Conservation (phyloP, 2,113 vertebrate genomes). For the Podocnemis expansa region DNA sequence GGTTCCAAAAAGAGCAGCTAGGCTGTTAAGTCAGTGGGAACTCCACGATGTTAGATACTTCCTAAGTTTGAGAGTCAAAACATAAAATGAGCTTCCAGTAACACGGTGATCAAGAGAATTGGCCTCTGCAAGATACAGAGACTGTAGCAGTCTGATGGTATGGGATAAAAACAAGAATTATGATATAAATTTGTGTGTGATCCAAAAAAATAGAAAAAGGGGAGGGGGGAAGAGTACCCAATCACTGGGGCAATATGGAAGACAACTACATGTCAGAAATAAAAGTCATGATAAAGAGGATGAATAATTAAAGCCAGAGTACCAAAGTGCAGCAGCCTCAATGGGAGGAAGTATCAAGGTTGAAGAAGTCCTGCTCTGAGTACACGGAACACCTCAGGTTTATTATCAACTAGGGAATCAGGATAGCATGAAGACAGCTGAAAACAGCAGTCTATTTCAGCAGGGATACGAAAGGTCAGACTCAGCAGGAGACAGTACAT, state of each 20-base stretch:
- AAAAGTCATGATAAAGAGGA: neutral
- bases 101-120: neutral
- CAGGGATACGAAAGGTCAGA: slow-evolving; percentile 55
- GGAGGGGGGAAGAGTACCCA: neutral
- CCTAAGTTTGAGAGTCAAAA: neutral
- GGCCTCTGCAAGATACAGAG: neutral
- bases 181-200: slow-evolving; percentile 23
- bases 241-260: slow-evolving; percentile 21
- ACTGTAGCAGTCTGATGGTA: neutral
- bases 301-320: neutral
- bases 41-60: neutral
- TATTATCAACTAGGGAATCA: slow-evolving; percentile 14
- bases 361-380: neutral
- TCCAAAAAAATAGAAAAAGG: neutral
- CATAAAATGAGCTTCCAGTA: neutral
- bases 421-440: neutral
- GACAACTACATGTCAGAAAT: neutral
- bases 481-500: slow-evolving; percentile 49
- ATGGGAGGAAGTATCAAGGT: neutral
- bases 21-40: neutral
- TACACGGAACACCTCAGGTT: slow-evolving; percentile 16
- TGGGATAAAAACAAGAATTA: neutral
- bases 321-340: slow-evolving; percentile 1
- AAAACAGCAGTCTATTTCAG: slow-evolving; percentile 2
- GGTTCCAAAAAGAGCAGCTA: neutral